phyloP scores from a whole-genome alignment of 2,888 invertebrate species.

The Branchellion lobata region DNA sequence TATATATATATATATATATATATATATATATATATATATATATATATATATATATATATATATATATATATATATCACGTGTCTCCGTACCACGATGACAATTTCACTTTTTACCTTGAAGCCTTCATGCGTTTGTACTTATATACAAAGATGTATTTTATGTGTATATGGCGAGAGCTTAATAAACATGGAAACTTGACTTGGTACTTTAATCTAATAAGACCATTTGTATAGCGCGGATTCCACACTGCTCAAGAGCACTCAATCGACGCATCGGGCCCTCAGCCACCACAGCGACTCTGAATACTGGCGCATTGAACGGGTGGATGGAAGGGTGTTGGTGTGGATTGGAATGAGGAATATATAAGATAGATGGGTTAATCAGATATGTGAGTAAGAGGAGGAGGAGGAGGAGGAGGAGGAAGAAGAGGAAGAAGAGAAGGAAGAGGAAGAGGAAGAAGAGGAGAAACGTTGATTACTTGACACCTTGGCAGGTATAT shows the following conservation, averaged over 20 bases:
- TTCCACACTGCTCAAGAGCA: too few species aligned
- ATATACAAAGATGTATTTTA: background rate
- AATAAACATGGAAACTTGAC: constrained; percentile 1
- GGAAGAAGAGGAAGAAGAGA: background rate
- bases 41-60: constrained; percentile 12
- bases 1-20: background rate
- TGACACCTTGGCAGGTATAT: constrained; percentile 16
- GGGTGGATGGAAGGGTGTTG: too few species aligned
- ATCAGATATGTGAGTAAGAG: background rate
- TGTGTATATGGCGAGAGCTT: background rate
- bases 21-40: background rate
- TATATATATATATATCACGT: background rate
- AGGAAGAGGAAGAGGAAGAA: background rate
- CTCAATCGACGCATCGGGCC: too few species aligned
- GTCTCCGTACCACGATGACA: too few species aligned
- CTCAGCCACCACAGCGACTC: background rate
- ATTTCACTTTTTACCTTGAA: background rate
- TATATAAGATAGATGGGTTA: too few species aligned
- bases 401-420: background rate
- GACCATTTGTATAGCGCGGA: too few species aligned
- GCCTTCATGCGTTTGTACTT: background rate
- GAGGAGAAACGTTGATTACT: background rate
- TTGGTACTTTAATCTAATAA: background rate
- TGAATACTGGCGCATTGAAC: background rate
- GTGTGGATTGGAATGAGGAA: too few species aligned